Conservation (phyloP, 2,113 vertebrate species). For the Nannobrachium achirus region DNA sequence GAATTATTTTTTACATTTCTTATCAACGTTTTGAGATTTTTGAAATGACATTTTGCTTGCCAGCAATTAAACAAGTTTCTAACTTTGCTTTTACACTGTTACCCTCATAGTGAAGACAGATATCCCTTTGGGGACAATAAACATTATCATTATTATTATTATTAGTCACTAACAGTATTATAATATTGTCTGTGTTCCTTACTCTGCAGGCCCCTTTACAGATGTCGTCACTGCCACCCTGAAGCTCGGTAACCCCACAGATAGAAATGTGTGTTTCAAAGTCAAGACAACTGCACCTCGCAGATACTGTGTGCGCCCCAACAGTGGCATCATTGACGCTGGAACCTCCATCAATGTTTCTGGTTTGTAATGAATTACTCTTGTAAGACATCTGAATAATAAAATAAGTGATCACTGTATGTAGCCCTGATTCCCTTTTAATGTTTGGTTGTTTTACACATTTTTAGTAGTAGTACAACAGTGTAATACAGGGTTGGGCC, state of each 20-base stretch:
- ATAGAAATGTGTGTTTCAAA: slow-evolving; percentile 95
- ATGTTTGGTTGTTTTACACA: no score
- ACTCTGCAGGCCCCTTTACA: slow-evolving; percentile 89
- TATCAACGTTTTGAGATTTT: neutral
- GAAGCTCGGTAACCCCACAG: slow-evolving; percentile 93
- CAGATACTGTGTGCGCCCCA: slow-evolving; percentile 95
- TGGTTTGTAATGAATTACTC: slow-evolving; percentile 73
- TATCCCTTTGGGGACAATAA: no score
- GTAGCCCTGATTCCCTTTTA: neutral
- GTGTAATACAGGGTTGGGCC: no score
- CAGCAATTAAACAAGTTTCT: neutral
- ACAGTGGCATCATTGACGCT: slow-evolving; percentile 92
- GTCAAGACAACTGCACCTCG: slow-evolving; percentile 97
- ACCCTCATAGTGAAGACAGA: no score
- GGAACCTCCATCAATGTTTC: slow-evolving; percentile 91
- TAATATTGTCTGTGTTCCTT: slow-evolving; percentile 14
- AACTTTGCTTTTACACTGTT: no score
- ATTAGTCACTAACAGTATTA: neutral
- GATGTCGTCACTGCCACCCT: slow-evolving; percentile 94
- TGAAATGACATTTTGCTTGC: neutral
- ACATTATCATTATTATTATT: no score
- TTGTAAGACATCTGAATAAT: neutral
- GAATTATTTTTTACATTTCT: neutral
- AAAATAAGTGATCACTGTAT: neutral
- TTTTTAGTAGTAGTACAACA: no score